phyloP scores from a whole-genome alignment of 2,888 invertebrate genomes.

The Agrotis clavis region DNA sequence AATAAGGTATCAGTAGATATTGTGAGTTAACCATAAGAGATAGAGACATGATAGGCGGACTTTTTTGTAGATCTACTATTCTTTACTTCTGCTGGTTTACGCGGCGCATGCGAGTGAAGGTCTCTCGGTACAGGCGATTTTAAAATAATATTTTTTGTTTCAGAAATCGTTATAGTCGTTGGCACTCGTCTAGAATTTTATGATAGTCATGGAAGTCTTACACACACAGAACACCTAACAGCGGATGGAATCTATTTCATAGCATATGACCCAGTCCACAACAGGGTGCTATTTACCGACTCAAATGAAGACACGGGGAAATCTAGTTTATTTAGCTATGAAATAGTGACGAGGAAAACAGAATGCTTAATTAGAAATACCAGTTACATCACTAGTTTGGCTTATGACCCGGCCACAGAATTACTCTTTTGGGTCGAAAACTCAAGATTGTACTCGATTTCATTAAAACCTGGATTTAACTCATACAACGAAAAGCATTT shows the following conservation, averaged over 20 bases:
- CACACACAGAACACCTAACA: conserved; percentile 2
- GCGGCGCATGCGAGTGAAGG: no score
- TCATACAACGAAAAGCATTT: background rate
- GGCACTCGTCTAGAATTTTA: conserved; percentile 7
- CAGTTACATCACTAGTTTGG: background rate
- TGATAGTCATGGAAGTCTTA: conserved; percentile 4
- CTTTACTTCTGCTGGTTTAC: no score
- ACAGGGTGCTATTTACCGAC: background rate
- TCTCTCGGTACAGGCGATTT: background rate
- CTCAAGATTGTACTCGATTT: background rate
- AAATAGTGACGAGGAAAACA: background rate
- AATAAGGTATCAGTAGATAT: no score
- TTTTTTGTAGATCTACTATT: no score
- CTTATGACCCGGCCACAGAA: conserved; percentile 7
- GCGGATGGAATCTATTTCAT: background rate
- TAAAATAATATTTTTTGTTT: background rate
- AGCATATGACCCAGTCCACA: conserved; percentile 3
- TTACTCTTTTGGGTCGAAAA: conserved; percentile 4
- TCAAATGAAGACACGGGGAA: background rate
- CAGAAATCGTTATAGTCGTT: conserved; percentile 8
- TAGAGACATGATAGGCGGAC: no score
- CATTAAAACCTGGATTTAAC: background rate
- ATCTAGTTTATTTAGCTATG: conserved; percentile 2
- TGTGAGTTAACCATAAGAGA: no score
- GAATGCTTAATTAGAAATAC: background rate